Evolutionary conservation across 2,888 invertebrate genomes (phyloP), one percentile per base, ranked within the genome.

Genomic region (Salticus scenicus): DNA sequence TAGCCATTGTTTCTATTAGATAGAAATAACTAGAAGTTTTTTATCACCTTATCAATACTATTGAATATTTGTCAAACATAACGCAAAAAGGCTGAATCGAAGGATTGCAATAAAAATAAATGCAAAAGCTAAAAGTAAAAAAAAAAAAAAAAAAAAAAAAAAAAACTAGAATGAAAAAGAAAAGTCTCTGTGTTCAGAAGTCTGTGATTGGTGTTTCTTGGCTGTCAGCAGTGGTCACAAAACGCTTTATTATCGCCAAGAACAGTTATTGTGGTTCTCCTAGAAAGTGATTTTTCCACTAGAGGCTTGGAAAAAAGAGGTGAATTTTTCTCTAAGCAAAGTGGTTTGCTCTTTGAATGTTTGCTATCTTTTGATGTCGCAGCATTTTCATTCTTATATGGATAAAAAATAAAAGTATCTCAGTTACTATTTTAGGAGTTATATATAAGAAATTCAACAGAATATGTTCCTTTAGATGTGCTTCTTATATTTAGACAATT

Each of bases 171-270:
- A 24, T n/a, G 12, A 24, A 4, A 28, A 28, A 51, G 67, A 73
- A 80, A 80, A 74, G 67, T 57, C 71, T 30, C 47, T 31, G 33
- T 71, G 82, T 84, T 76, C 71, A 73, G 76, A 84, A 33, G 64
- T 66, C 77, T 66, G 76, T 72, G 77, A 76, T 76, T 71, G 83
- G 71, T 76, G 75, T 77, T 77, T 64, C 76, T 66, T 67, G 66
- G 41, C 83, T 84, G 83, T 84, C 83, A 84, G 66, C 73, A 66
- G 83, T 67, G 83, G 83, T 84, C 83, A 84, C 83, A 77, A 77
- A 84, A 84, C 83, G 78, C 77, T 84, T 84, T 84, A 84, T 84
- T 84, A 84, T 84, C 83, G 83, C 77, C 83, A 41, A 78, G 83
- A 84, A 84, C 83, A 84, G 83, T 84, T 84, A 84, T 84, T 84